phyloP scores from a whole-genome alignment of 2,113 vertebrate genomes.

The Chaetura pelagica region DNA sequence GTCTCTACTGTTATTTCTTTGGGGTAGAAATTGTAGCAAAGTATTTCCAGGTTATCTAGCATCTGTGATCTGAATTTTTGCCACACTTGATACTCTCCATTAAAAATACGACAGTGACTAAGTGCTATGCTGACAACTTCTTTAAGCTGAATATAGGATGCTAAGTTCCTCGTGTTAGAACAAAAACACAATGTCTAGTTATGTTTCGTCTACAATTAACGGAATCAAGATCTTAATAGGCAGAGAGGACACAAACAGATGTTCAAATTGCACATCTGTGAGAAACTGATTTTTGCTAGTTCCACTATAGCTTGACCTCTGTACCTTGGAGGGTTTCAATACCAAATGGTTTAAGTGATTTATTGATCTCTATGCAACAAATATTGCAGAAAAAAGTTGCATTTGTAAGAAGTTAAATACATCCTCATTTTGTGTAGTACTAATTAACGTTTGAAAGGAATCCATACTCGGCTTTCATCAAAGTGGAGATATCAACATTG shows the following conservation, averaged over 20 bases:
- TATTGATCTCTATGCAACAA: slow-evolving; percentile 70
- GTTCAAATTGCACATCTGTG: slow-evolving; percentile 71
- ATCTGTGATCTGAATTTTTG: neutral
- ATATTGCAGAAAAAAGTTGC: slow-evolving; percentile 65
- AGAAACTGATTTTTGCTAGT: slow-evolving; percentile 70
- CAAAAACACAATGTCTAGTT: slow-evolving; percentile 37
- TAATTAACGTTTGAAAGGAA: slow-evolving; percentile 33
- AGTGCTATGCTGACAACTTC: slow-evolving; percentile 43
- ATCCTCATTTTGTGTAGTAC: slow-evolving; percentile 36
- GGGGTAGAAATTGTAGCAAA: neutral
- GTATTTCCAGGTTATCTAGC: neutral
- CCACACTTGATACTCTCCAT: neutral
- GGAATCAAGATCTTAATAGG: slow-evolving; percentile 75
- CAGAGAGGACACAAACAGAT: slow-evolving; percentile 76
- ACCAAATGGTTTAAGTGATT: slow-evolving; percentile 70
- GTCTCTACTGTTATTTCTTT: neutral
- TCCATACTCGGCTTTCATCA: neutral
- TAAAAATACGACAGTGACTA: neutral
- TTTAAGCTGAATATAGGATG: slow-evolving; percentile 27
- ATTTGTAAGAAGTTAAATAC: slow-evolving; percentile 65
- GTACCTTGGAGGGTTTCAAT: slow-evolving; percentile 61
- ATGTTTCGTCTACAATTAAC: slow-evolving; percentile 71
- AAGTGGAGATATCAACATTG: neutral
- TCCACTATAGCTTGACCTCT: slow-evolving; percentile 74
- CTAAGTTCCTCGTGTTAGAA: slow-evolving; percentile 48